Conservation (phyloP, 2,113 vertebrate species). For the Opisthocomus hoazin region DNA sequence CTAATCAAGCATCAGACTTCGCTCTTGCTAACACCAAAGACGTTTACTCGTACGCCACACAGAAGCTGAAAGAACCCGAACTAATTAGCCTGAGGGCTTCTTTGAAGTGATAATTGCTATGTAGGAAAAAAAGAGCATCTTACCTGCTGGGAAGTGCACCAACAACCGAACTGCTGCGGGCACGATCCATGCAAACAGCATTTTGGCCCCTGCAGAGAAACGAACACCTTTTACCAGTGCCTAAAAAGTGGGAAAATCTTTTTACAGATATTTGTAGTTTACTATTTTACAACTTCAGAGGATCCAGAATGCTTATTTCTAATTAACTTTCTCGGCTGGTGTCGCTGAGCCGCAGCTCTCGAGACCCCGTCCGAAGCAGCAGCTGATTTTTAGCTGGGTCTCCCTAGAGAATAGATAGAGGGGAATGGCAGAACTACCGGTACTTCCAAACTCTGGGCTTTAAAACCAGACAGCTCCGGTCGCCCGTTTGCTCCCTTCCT, state of each 20-base stretch:
- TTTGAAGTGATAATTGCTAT: background rate
- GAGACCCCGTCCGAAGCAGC: rapidly evolving
- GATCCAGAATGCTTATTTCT: rapidly evolving
- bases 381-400: background rate
- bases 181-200: background rate
- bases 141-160: background rate
- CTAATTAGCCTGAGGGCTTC: background rate
- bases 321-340: rapidly evolving
- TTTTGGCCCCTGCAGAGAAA: background rate
- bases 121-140: background rate
- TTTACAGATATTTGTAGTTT: rapidly evolving
- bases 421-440: background rate
- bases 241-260: rapidly evolving
- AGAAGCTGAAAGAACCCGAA: background rate
- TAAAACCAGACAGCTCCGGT: background rate
- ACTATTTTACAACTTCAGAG: rapidly evolving
- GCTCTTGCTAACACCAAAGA: background rate
- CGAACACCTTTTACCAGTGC: background rate
- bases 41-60: rapidly evolving
- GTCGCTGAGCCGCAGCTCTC: rapidly evolving
- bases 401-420: background rate
- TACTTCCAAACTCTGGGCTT: background rate
- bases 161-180: background rate
- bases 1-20: background rate
- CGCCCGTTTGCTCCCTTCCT: background rate